Evolutionary conservation across 2,888 invertebrate species (phyloP), one percentile per base, ranked within the genome.

Genomic region (Prionchulus punctatus): DNA sequence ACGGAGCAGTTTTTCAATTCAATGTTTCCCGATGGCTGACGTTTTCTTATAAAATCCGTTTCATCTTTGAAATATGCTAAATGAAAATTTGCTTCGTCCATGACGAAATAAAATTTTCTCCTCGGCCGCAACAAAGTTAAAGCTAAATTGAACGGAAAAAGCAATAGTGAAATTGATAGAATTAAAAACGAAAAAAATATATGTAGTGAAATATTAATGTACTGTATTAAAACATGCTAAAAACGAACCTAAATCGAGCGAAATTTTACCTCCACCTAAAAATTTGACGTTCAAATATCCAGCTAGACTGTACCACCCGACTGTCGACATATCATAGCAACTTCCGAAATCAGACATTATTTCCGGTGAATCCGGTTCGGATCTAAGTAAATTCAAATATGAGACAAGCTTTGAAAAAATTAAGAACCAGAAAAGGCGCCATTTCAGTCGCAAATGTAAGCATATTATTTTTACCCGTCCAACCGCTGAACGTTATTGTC

Each of bases 81-180:
- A 15, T 53, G 56, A 36, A 51, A 45, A 25, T 48, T 26, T 27
- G 18, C 43, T 52, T 60, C 60, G 45, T 60, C 60, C 57, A 60
- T 45, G n/a, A 60, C 60, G 31, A 58, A 60, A 47, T 60, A 60
- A 30, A 56, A 57, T n/a, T 56, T 43, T 30, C 58, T 57, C 18
- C 50, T 43, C n/a, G 56, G 58, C 27, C 25, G 42, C n/a, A 51
- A 43, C 30, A 53, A 42, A 23, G 59, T 59, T n/a, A 52, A 50
- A 1, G 54, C 57, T 49, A 30, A n/a, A 50, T 21, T 2, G 30
- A 12, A 15, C 23, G 27, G 18, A n/a, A 18, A 15, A 7, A 52
- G 52, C 45, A 15, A 52, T 43, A 15, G 21, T 56, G 25, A n/a
- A 54, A 57, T 7, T 55, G 21, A 15, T 12, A 4, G 21, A 30